Conservation (phyloP, 2,797 vertebrate genomes). For the Erethizon dorsatum region DNA sequence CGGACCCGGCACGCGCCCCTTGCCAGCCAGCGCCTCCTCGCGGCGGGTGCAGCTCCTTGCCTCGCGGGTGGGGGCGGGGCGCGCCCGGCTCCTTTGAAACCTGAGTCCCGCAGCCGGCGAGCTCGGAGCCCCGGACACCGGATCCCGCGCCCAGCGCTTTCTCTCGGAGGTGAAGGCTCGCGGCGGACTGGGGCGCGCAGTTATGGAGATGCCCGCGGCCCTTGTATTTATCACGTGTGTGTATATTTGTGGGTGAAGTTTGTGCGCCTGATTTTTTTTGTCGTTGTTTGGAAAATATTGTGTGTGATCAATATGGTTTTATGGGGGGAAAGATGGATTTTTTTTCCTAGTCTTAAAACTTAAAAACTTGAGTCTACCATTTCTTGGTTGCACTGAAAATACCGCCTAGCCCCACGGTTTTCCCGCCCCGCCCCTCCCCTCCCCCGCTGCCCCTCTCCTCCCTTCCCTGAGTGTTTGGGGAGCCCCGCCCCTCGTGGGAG, state of each 20-base stretch:
- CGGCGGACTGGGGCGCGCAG: neutral
- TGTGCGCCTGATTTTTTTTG: constrained; percentile 84
- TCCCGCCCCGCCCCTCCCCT: constrained; percentile 69
- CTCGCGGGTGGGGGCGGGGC: constrained; percentile 76
- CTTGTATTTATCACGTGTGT: constrained; percentile 89
- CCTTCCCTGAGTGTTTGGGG: constrained; percentile 68
- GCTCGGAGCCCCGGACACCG: constrained; percentile 86
- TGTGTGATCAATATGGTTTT: constrained; percentile 84
- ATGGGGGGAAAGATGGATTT: constrained; percentile 68
- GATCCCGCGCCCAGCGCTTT: constrained; percentile 78
- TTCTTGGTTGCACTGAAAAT: constrained; percentile 96
- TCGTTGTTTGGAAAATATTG: constrained; percentile 77
- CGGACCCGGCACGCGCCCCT: neutral
- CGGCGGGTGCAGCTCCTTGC: constrained; percentile 5
- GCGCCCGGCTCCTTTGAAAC: constrained; percentile 76
- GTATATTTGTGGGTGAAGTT: constrained; percentile 86
- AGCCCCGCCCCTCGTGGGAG: constrained; percentile 79
- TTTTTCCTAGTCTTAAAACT: constrained; percentile 77
- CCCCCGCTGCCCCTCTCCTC: constrained; percentile 84
- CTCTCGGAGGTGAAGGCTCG: constrained; percentile 54
- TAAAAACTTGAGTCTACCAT: constrained; percentile 85
- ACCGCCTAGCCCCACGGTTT: constrained; percentile 90
- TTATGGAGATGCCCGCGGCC: constrained; percentile 37
- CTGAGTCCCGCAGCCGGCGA: constrained; percentile 75
- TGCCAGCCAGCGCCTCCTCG: constrained; percentile 83